Evolutionary conservation across 2,797 vertebrate species (phyloP), one percentile per base, ranked within the genome.

Genomic region (Chlorospingus flavigularis): DNA sequence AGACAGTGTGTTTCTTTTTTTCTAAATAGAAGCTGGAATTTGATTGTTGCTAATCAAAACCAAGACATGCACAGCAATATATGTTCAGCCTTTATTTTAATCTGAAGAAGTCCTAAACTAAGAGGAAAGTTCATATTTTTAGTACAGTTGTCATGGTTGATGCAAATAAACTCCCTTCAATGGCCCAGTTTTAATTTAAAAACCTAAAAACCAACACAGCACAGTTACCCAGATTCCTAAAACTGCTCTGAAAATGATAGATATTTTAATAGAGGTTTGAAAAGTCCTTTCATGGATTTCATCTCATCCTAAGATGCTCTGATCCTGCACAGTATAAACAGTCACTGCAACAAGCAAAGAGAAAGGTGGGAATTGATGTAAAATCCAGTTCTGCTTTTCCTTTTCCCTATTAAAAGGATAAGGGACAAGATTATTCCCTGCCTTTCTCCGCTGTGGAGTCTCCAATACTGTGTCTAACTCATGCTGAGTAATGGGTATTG

Each of bases 401-500:
- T 37, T 95, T 80, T 55, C 58, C 82, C 51, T 31, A 73, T 80
- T 84, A 81, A 92, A 78, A 74, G 37, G 42, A 55, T 68, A 70
- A 90, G 40, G 62, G 88, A 80, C 67, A 92, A 79, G 79, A 90
- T 83, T 70, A 90, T 96, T 94, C 68, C 39, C 37, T 65, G 54
- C 11, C 31, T 83, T 89, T 53, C 86, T 77, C 66, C 65, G 77
- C 73, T 86, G 47, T 75, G 58, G 72, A 95, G 58, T 72, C 66
- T 94, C 82, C 87, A 81, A 84, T 88, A 84, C 51, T 81, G 79
- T 81, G 89, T 95, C 87, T 95, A 93, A 88, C 75, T 72, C 94
- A 73, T 62, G 82, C 85, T 84, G 92, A 95, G 89, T 94, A 96
- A 96, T 79, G 92, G 2, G 20, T 92, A 96, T 96, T 90, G 95